These are phyloP conservation scores for Meta bourneti DNA, from an alignment of 2,888 invertebrate genomes.

Conservation along the genomic window DNA sequence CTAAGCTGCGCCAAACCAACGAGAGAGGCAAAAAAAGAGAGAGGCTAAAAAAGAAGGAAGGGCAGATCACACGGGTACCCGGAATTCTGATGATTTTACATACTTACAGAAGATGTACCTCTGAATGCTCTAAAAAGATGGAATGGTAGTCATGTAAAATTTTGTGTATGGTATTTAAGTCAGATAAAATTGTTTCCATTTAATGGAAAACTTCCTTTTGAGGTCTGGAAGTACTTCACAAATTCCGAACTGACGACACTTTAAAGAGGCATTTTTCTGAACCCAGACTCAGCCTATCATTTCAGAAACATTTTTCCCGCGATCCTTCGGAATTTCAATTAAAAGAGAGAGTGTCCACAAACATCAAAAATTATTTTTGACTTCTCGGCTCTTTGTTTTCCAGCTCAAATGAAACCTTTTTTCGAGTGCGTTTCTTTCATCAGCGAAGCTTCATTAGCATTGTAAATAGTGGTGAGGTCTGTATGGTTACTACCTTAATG, in stretches of 20 bases:
- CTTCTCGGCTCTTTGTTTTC: conserved; percentile 31
- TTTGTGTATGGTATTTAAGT: no score
- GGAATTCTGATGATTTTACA: no score
- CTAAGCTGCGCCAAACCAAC: no score
- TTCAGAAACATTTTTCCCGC: neutral
- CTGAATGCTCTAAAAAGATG: no score
- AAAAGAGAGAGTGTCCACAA: neutral
- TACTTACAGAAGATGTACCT: no score
- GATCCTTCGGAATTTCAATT: neutral
- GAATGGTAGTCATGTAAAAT: no score
- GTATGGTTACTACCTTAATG: conserved; percentile 46
- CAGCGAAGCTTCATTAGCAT: conserved; percentile 59
- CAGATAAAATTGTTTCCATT: no score
- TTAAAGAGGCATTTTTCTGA: neutral
- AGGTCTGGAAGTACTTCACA: neutral
- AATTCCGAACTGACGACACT: neutral
- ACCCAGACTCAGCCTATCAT: neutral
- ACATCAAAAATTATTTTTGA: conserved; percentile 27
- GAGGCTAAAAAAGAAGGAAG: no score
- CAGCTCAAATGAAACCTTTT: neutral
- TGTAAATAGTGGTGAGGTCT: conserved; percentile 30
- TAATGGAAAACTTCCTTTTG: no score
- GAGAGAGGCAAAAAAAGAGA: no score
- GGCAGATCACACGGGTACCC: no score
- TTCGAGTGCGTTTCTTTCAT: neutral